A percentile compares a stretch with the other conserved stretches of the same genome.
Evolutionary conservation across 2,797 vertebrate genomes (phyloP).

Genomic region (Hemibagrus guttatus): DNA sequence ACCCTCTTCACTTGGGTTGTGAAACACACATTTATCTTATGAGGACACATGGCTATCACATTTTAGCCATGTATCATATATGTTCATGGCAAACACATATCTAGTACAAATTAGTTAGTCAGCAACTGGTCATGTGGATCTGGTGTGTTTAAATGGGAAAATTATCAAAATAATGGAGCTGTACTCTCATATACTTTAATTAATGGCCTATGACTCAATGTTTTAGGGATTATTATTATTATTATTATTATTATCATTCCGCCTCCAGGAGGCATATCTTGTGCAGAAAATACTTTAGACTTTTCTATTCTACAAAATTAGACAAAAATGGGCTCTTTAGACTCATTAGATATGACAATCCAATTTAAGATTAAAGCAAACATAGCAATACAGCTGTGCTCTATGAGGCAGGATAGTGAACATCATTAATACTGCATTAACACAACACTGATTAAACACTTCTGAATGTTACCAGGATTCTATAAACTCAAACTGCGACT

Average conservation of each 20-base stretch:
- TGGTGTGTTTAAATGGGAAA: neutral
- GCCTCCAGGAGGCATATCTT: neutral
- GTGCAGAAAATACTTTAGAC: conserved; percentile 2
- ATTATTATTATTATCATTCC: too few relatives aligned
- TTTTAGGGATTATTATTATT: neutral
- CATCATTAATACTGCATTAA: conserved; percentile 57
- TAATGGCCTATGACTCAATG: neutral
- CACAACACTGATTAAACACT: conserved; percentile 57
- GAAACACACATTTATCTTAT: neutral
- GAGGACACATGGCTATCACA: too few relatives aligned
- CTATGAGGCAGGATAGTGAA: conserved; percentile 55
- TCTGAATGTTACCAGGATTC: neutral
- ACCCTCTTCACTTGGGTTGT: neutral
- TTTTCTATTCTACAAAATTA: conserved; percentile 33
- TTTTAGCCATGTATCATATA: too few relatives aligned
- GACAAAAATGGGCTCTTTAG: neutral
- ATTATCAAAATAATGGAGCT: neutral
- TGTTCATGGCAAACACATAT: neutral
- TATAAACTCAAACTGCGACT: neutral
- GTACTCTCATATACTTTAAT: neutral
- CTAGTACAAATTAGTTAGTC: neutral
- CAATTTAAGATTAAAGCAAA: conserved; percentile 54
- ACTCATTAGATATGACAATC: conserved; percentile 59
- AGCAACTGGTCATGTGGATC: neutral
- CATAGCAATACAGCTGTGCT: conserved; percentile 43